Percentiles rank a stretch among this genome's conserved stretches.
Evolutionary conservation across 2,113 vertebrate species (phyloP).

Genomic region (Lutjanus erythropterus): DNA sequence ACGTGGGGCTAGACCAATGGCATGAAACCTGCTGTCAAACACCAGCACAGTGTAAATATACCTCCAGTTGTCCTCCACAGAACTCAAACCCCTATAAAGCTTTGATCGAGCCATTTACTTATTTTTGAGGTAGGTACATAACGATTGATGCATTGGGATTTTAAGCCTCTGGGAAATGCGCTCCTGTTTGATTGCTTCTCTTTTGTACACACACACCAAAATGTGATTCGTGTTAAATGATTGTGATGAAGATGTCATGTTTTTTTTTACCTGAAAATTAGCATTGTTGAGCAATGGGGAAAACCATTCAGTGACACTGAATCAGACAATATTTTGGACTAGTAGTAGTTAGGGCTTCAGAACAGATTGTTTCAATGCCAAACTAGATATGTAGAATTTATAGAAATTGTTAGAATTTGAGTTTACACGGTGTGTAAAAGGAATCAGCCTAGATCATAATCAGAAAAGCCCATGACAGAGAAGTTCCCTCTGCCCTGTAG

Average conservation of each 20-base stretch:
- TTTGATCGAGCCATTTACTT: constrained; percentile 55
- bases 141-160: constrained; percentile 11
- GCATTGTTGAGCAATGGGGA: background rate
- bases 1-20: constrained; percentile 46
- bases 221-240: constrained; percentile 25
- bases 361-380: background rate
- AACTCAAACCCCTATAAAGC: constrained; percentile 50
- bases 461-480: constrained; percentile 26
- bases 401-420: background rate
- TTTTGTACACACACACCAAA: constrained; percentile 21
- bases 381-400: background rate
- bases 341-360: background rate
- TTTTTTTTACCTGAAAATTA: constrained; percentile 26
- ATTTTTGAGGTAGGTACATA: constrained; percentile 3
- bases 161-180: constrained; percentile 26
- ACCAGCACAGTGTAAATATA: constrained; percentile 69
- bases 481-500: constrained; percentile 42
- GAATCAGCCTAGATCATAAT: constrained; percentile 9
- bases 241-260: constrained; percentile 15
- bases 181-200: constrained; percentile 44
- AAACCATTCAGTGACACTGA: background rate
- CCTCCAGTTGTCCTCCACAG: constrained; percentile 54
- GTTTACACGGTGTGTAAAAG: constrained; percentile 49
- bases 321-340: constrained; percentile 3
- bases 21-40: constrained; percentile 72